Evolutionary conservation across 2,113 vertebrate genomes (phyloP), one percentile per base, ranked within the genome.

Genomic region (Lontra canadensis): DNA sequence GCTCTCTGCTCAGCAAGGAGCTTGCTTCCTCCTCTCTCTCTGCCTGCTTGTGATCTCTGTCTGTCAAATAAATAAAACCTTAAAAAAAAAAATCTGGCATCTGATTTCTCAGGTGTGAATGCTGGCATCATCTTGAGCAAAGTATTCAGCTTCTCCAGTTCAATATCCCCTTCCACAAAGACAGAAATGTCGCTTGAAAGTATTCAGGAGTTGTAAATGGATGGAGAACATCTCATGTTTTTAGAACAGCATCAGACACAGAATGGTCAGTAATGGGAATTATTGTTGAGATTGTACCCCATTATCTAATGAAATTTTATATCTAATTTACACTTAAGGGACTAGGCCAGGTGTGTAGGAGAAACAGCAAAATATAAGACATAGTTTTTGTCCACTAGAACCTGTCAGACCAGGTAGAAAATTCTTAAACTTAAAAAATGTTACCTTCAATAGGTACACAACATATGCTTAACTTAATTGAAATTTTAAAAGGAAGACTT

Each of bases 401-500:
- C 34, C 52, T 20, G 31, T 73, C 15, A 61, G 29, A 29, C 61
- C 34, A 90, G 55, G 36, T 52, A 74, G 61, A 85, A 88, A 94
- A 76, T 10, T 80, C 20, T 65, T 89, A 85, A 96, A 34, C 52
- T 81, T 3, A 42, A 12, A 95, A 82, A 96, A 82, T 57, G 80
- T 82, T 84, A n/a, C 8, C 86, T 94, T 92, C 61, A 88, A 59
- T 78, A 87, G 39, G 20, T 79, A 7, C 4, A 67, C 0, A 42
- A 74, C n/a, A 67, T 49, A 86, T 79, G 44, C 34, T 95, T 96
- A 88, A 78, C 57, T 90, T 93, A 90, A 90, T 49, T 92, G 26
- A 85, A 97, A 93, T 86, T 71, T 95, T 96, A 90, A 93, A 93
- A 93, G 42, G 10, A 94, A 94, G 34, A 4, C 39, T 97, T 96